phyloP scores from a whole-genome alignment of 2,888 invertebrate species.

The Zhengitettix transpicula region DNA sequence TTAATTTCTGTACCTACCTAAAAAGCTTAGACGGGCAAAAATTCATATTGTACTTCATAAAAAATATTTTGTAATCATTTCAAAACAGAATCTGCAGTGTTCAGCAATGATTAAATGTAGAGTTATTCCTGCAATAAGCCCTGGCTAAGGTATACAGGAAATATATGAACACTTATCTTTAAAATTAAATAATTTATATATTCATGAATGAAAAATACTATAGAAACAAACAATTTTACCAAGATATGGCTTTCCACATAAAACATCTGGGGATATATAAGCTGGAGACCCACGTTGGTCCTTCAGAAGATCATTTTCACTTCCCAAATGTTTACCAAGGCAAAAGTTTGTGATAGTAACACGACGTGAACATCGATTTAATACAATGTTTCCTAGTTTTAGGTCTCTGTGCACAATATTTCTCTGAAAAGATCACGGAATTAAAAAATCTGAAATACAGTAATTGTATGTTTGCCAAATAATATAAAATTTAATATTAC shows the following conservation, averaged over 20 bases:
- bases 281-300: conserved; percentile 67
- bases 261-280: conserved; percentile 64
- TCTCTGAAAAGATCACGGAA: conserved; percentile 30
- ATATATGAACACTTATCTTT: too few relatives aligned
- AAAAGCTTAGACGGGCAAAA: too few relatives aligned
- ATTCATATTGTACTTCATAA: too few relatives aligned
- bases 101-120: too few relatives aligned
- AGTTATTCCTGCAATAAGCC: too few relatives aligned
- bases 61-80: too few relatives aligned
- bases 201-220: background rate
- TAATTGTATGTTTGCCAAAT: background rate
- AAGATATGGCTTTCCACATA: conserved; percentile 56
- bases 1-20: too few relatives aligned
- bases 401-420: conserved; percentile 65
- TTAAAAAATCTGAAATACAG: too few relatives aligned
- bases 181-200: too few relatives aligned
- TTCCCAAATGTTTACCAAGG: conserved; percentile 55
- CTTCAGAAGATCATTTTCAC: conserved; percentile 49
- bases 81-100: too few relatives aligned
- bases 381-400: conserved; percentile 58
- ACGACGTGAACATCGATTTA: conserved; percentile 43
- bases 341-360: conserved; percentile 29
- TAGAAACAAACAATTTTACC: conserved; percentile 24
- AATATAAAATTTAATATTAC: conserved; percentile 23
- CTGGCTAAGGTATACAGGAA: too few relatives aligned